Conservation (phyloP, 2,888 invertebrate genomes). For the Drosophila niveifrons region DNA sequence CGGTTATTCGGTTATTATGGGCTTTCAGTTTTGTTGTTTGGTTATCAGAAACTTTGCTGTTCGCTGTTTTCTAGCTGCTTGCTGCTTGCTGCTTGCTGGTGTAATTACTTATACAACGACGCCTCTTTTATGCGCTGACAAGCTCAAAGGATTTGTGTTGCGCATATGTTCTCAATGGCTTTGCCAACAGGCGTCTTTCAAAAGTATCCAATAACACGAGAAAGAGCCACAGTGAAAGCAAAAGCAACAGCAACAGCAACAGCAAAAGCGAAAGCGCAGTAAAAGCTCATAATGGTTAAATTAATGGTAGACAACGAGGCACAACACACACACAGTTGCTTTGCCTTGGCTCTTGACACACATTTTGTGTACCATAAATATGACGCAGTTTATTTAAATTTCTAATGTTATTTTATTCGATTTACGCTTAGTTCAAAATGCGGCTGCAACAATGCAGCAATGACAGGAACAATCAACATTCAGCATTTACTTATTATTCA, state of each 20-base stretch:
- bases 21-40: constrained; percentile 45
- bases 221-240: constrained; percentile 50
- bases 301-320: constrained; percentile 66
- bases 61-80: constrained; percentile 20
- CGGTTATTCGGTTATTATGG: constrained; percentile 46
- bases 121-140: constrained; percentile 23
- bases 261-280: constrained; percentile 65
- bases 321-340: neutral
- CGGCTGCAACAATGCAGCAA: constrained; percentile 19
- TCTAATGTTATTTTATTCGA: constrained; percentile 49
- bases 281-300: constrained; percentile 71
- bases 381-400: constrained; percentile 58
- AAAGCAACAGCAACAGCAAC: constrained; percentile 51
- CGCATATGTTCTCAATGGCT: constrained; percentile 75
- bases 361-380: constrained; percentile 5
- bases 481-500: constrained; percentile 69
- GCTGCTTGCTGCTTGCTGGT: constrained; percentile 53
- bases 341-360: constrained; percentile 1
- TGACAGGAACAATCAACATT: constrained; percentile 55
- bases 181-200: constrained; percentile 41
- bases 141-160: constrained; percentile 56
- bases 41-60: constrained; percentile 64
- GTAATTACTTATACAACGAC: constrained; percentile 63
- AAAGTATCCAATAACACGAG: constrained; percentile 76
- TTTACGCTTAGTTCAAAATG: constrained; percentile 17